phyloP scores from a whole-genome alignment of 2,797 vertebrate species.

The Onychomys arenicola region DNA sequence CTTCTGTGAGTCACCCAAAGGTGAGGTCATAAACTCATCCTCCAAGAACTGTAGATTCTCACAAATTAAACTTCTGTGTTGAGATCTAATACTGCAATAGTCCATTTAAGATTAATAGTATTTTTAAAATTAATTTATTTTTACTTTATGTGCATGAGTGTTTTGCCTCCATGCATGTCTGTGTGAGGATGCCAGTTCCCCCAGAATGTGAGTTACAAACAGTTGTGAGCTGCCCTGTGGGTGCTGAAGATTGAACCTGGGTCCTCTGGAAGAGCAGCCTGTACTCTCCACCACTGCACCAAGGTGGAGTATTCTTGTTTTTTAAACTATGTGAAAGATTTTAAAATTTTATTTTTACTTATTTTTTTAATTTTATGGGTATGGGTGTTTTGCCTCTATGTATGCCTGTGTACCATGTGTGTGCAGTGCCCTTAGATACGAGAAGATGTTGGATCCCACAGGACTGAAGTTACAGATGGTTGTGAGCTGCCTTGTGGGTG shows the following conservation, averaged over 20 bases:
- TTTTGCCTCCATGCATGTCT: not conserved
- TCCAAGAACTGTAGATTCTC: constrained; percentile 59
- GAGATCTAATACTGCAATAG: not conserved
- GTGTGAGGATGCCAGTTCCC: not conserved
- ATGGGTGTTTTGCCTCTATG: not conserved
- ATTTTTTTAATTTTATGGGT: not conserved
- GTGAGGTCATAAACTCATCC: constrained; percentile 59
- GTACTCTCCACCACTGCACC: not conserved
- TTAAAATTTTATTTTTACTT: not conserved
- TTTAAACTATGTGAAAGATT: not conserved
- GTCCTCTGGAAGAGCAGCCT: not conserved
- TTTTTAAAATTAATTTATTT: not conserved
- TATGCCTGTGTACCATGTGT: not conserved
- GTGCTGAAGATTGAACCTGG: not conserved
- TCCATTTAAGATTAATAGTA: not conserved
- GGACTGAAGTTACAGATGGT: not conserved
- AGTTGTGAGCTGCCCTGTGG: not conserved
- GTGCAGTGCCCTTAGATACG: no score
- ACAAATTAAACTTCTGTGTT: constrained; percentile 21
- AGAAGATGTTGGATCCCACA: not conserved
- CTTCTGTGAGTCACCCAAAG: not conserved
- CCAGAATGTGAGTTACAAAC: not conserved
- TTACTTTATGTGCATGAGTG: not conserved
- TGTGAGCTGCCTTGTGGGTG: not conserved
- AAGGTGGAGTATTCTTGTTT: constrained; percentile 17